Conservation (phyloP, 2,113 vertebrate genomes). For the Patagioenas fasciata region DNA sequence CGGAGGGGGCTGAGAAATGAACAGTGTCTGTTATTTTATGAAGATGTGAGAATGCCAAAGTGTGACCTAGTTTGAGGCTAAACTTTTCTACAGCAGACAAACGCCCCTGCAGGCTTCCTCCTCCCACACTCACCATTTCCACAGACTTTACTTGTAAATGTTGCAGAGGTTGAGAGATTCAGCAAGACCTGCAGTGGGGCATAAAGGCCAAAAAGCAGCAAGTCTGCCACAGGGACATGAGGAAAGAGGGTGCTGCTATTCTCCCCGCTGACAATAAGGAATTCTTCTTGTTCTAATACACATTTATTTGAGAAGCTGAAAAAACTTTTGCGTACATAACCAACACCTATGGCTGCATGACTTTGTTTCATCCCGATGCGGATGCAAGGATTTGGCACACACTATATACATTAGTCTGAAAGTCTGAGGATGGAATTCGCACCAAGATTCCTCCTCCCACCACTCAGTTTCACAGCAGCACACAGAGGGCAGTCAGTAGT, state of each 20-base stretch:
- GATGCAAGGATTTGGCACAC: neutral
- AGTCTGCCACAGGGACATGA: neutral
- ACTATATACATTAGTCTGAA: rapidly evolving
- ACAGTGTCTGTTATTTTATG: neutral
- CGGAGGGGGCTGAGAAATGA: neutral
- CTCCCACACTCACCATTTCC: neutral
- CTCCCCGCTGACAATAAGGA: neutral
- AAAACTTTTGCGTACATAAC: neutral
- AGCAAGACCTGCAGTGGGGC: neutral
- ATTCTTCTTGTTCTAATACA: neutral
- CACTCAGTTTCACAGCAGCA: neutral
- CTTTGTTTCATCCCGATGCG: rapidly evolving
- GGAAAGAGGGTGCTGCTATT: neutral
- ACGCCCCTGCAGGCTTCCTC: neutral
- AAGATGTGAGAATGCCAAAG: neutral
- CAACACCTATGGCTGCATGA: neutral
- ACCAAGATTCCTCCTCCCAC: neutral
- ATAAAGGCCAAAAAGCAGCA: neutral
- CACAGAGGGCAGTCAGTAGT: neutral
- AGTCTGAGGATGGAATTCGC: neutral
- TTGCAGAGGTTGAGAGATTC: neutral
- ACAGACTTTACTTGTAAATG: neutral
- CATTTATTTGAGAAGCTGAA: neutral
- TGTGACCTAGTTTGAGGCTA: neutral
- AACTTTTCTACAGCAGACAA: neutral